Evolutionary conservation across 2,113 vertebrate genomes (phyloP), one percentile per base, ranked within the genome.

Genomic region (Helogale parvula): DNA sequence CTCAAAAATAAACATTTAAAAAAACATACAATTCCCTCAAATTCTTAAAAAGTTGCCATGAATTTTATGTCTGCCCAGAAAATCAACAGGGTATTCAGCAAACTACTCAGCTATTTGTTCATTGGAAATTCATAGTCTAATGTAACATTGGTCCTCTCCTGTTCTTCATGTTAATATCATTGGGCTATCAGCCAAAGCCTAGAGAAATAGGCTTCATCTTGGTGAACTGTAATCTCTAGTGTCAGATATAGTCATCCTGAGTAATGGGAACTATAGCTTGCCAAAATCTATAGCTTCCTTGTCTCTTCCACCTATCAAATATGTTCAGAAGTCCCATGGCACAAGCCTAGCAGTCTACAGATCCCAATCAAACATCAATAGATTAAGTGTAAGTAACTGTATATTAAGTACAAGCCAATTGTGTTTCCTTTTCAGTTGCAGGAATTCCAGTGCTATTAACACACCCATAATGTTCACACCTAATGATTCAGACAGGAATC

Each of bases 201-300:
- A 98, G 96, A 98, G 97, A 98, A 98, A 95, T 95, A 97, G 98
- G 98, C 97, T 98, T 99, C 98, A 98, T 98, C 97, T 98, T 98
- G 93, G 98, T 98, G 98, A 98, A 98, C 90, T 98, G 97, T 98
- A 99, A 98, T 99, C 98, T 98, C 98, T 97, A 76, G 93, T 98
- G 98, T 99, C 98, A 98, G 98, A 99, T 98, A 98, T 91, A 99
- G 98, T 98, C 98, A 98, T 98, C 94, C 97, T 98, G 98, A 99
- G 98, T 98, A 99, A 98, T 98, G 98, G 98, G 97, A 97, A 98
- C 97, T 96, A 97, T 92, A 96, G 98, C 97, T 96, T 98, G 98
- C 98, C 98, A 99, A 98, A 98, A 98, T 98, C 98, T 98, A 98
- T 97, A 98, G 97, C 93, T 96, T 98, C 11, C 68, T 95, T 98